Conservation (phyloP, 2,797 vertebrate species). For the Crenuchus spilurus region DNA sequence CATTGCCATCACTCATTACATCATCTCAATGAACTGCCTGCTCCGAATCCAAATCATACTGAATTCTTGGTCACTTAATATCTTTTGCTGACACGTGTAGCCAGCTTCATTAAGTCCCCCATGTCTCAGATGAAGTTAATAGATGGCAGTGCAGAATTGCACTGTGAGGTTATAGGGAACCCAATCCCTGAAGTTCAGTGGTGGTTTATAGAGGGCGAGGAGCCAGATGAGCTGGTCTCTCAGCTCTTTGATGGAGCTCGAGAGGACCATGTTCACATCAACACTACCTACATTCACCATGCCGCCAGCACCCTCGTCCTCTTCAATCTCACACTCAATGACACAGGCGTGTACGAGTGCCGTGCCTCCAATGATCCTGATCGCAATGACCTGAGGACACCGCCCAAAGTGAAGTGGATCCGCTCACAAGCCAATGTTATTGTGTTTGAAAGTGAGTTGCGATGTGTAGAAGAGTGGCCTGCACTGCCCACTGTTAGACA, state of each 20-base stretch:
- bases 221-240: slow-evolving; percentile 78
- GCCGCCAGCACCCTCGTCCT: slow-evolving; percentile 86
- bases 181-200: slow-evolving; percentile 95
- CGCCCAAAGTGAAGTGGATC: slow-evolving; percentile 96
- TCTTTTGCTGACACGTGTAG: slow-evolving; percentile 62
- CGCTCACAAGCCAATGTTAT: slow-evolving; percentile 93
- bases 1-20: slow-evolving; percentile 49
- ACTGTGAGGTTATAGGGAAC: slow-evolving; percentile 90
- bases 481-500: slow-evolving; percentile 62
- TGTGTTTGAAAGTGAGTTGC: slow-evolving; percentile 95
- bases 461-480: slow-evolving; percentile 57
- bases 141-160: slow-evolving; percentile 80
- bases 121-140: slow-evolving; percentile 84
- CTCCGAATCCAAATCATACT: slow-evolving; percentile 71
- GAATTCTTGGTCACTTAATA: slow-evolving; percentile 57
- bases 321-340: slow-evolving; percentile 77
- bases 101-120: slow-evolving; percentile 89
- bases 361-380: slow-evolving; percentile 94
- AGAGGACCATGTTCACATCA: slow-evolving; percentile 83
- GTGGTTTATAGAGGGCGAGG: slow-evolving; percentile 87
- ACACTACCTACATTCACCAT: slow-evolving; percentile 87
- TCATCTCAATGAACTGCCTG: slow-evolving; percentile 24
- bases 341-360: slow-evolving; percentile 92
- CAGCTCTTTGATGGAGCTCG: slow-evolving; percentile 91
- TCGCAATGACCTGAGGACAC: slow-evolving; percentile 92